Percentiles rank a stretch among this genome's conserved stretches.
These are phyloP conservation scores for Varecia variegata DNA, from an alignment of 2,797 vertebrate genomes.

Conservation along the genomic window DNA sequence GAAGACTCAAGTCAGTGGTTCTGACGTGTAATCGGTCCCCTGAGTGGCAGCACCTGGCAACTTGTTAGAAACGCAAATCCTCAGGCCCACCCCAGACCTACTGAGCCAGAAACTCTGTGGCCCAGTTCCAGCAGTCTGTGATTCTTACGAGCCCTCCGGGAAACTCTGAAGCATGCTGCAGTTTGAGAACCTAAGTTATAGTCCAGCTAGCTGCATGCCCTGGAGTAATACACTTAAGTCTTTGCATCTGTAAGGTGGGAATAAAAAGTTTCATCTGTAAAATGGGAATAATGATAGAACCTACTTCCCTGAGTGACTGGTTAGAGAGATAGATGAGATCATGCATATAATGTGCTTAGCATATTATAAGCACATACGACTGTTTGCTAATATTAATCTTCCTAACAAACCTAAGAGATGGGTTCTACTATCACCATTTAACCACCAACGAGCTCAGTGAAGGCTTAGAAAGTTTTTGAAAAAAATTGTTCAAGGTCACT, in stretches of 20 bases:
- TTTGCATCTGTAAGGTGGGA: background rate
- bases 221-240: background rate
- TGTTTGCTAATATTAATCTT: background rate
- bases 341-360: background rate
- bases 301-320: background rate
- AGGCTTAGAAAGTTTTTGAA: background rate
- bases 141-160: background rate
- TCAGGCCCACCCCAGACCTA: background rate
- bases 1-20: background rate
- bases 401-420: background rate
- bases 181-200: background rate
- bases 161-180: background rate
- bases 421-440: background rate
- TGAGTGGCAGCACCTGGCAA: background rate
- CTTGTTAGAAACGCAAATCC: background rate
- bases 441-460: background rate
- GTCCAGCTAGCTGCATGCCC: background rate
- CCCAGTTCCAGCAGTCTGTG: background rate
- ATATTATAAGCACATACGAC: background rate
- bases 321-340: background rate
- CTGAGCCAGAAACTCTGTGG: background rate
- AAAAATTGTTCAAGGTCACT: background rate
- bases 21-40: background rate
- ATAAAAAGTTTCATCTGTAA: background rate
- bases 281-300: background rate